Percentiles rank a stretch among this genome's conserved stretches.
Evolutionary conservation across 1,140 invertebrate genomes (phyloP).

Genomic region (Sycophila sp.): DNA sequence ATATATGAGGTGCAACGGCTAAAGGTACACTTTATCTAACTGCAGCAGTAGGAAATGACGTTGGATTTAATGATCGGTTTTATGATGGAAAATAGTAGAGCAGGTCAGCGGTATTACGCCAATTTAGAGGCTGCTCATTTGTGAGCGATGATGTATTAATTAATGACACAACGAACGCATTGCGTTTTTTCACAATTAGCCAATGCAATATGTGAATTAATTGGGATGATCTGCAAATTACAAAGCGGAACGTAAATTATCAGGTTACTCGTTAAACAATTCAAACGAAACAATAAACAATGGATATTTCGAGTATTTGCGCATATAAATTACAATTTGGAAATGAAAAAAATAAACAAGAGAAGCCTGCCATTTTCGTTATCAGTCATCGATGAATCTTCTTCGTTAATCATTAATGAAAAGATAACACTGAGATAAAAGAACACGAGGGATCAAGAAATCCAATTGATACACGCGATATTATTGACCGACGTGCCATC

Average conservation of each 20-base stretch:
- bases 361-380: too few species aligned
- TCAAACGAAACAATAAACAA: neutral
- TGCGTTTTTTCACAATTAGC: neutral
- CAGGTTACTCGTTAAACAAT: neutral
- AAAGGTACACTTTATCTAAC: neutral
- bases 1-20: neutral
- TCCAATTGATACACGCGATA: too few species aligned
- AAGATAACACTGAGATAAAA: too few species aligned
- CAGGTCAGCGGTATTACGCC: constrained; percentile 8
- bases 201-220: neutral
- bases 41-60: neutral
- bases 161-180: neutral
- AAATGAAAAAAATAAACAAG: too few species aligned
- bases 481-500: too few species aligned
- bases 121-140: constrained; percentile 2
- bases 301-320: too few species aligned
- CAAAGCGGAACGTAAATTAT: neutral
- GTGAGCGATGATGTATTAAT: constrained; percentile 2
- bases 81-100: constrained; percentile 6
- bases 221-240: neutral
- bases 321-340: too few species aligned
- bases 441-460: too few species aligned
- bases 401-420: too few species aligned
- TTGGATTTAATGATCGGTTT: constrained; percentile 3
- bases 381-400: too few species aligned